Evolutionary conservation across 64 coral and sea anemone species (phyloP).

Genomic region (Montipora efflorescens): DNA sequence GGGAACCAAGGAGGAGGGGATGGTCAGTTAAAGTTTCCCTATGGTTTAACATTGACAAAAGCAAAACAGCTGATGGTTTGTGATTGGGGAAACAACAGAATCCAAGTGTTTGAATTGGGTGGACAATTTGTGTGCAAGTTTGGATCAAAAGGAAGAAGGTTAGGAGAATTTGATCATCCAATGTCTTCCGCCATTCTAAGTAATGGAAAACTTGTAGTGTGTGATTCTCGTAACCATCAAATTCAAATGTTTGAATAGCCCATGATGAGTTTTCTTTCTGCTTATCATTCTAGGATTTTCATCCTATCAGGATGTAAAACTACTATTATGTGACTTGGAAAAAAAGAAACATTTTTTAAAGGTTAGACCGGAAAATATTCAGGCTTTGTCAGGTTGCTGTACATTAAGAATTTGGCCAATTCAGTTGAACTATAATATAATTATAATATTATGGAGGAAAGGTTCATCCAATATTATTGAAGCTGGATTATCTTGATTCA

Average conservation of each 20-base stretch:
- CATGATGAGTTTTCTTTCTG: too few species aligned
- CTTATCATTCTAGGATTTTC: too few species aligned
- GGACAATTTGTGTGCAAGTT: slow-evolving; percentile 55
- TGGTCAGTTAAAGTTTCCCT: slow-evolving; percentile 61
- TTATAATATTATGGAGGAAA: too few species aligned
- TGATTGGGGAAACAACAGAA: slow-evolving; percentile 70
- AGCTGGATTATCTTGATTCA: too few species aligned
- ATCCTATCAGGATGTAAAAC: too few species aligned
- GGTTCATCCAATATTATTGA: too few species aligned
- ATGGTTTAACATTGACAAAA: slow-evolving; percentile 33
- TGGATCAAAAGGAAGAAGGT: slow-evolving; percentile 51
- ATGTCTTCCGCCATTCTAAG: slow-evolving; percentile 35
- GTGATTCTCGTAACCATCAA: slow-evolving; percentile 66
- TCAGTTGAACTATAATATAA: too few species aligned
- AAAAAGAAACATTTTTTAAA: too few species aligned
- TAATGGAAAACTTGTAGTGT: slow-evolving; percentile 58
- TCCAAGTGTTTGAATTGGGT: slow-evolving; percentile 64
- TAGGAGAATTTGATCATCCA: slow-evolving; percentile 71
- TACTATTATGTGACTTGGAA: too few species aligned
- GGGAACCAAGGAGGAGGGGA: slow-evolving; percentile 43
- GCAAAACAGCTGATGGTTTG: slow-evolving; percentile 53
- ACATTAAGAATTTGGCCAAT: too few species aligned
- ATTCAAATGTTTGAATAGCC: slow-evolving; percentile 21
- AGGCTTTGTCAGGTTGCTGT: too few species aligned
- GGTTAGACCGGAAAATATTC: too few species aligned